These are phyloP conservation scores for Cinclus mexicanus DNA, from an alignment of 2,113 vertebrate species.

Conservation along the genomic window DNA sequence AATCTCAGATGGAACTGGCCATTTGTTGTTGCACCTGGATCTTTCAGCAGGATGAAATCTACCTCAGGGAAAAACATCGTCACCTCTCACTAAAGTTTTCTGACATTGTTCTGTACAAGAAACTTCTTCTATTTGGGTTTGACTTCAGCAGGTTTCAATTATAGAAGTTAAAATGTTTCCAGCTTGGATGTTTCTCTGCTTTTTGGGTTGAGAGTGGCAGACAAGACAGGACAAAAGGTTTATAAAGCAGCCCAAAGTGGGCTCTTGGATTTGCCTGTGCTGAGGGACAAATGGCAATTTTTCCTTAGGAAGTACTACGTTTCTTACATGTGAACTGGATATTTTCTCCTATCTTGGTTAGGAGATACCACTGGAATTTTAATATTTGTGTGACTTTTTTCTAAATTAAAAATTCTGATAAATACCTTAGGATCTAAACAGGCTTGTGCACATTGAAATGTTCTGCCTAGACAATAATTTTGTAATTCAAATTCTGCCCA, in stretches of 20 bases:
- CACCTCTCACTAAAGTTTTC: background rate
- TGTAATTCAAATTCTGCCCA: conserved; percentile 4
- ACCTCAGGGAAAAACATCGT: background rate
- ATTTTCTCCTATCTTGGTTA: background rate
- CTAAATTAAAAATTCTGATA: background rate
- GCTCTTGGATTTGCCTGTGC: background rate
- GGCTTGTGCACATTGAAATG: background rate
- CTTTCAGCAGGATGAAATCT: background rate
- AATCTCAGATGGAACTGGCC: background rate
- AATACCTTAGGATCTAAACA: background rate
- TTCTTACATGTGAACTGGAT: fast-evolving
- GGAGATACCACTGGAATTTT: background rate
- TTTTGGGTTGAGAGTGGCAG: background rate
- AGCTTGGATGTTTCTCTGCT: background rate
- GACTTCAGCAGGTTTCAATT: background rate
- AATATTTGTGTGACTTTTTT: background rate
- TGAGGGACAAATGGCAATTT: background rate
- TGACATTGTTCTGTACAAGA: background rate
- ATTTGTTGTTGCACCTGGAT: background rate
- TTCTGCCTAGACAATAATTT: background rate
- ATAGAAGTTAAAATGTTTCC: background rate
- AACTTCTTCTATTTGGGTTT: background rate
- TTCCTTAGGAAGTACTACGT: background rate
- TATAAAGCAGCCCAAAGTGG: background rate
- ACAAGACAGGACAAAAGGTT: background rate